These are phyloP conservation scores for Scaptomyza cyrtandrae DNA, from an alignment of 2,888 invertebrate genomes.

Conservation along the genomic window DNA sequence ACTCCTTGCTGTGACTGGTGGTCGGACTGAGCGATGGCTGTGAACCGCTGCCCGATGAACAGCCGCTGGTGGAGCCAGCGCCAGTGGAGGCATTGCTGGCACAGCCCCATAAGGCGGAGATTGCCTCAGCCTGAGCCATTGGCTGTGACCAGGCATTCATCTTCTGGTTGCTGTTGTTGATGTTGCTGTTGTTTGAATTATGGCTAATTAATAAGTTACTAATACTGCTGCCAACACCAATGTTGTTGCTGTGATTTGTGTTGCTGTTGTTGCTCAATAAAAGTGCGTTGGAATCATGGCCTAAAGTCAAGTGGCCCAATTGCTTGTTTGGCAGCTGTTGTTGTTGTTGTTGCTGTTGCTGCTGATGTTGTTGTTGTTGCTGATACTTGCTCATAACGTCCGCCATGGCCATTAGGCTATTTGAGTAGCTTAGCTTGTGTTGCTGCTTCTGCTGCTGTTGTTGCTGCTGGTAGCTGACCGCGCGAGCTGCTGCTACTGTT, in stretches of 20 bases:
- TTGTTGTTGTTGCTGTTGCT: conserved; percentile 40
- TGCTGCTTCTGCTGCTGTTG: conserved; percentile 65
- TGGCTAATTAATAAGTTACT: conserved; percentile 83
- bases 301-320: conserved; percentile 46
- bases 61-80: conserved; percentile 73
- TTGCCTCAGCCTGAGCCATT: conserved; percentile 67
- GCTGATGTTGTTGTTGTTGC: conserved; percentile 58
- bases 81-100: conserved; percentile 65
- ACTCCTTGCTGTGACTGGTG: conserved; percentile 83
- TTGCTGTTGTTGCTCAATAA: conserved; percentile 56
- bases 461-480: conserved; percentile 49
- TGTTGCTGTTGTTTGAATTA: conserved; percentile 72
- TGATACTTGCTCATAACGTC: conserved; percentile 67
- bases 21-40: conserved; percentile 83
- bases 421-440: conserved; percentile 48
- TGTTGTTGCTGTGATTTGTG: conserved; percentile 43
- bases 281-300: conserved; percentile 53
- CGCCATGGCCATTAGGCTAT: conserved; percentile 69
- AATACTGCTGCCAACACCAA: conserved; percentile 79
- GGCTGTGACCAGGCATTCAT: conserved; percentile 51
- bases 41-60: conserved; percentile 78
- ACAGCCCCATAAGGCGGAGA: conserved; percentile 83
- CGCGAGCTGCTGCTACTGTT: conserved; percentile 43
- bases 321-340: conserved; percentile 39
- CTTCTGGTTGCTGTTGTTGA: conserved; percentile 49